Evolutionary conservation across 2,888 invertebrate species (phyloP), one percentile per base, ranked within the genome.

Genomic region (Allophyes oxyacanthae): DNA sequence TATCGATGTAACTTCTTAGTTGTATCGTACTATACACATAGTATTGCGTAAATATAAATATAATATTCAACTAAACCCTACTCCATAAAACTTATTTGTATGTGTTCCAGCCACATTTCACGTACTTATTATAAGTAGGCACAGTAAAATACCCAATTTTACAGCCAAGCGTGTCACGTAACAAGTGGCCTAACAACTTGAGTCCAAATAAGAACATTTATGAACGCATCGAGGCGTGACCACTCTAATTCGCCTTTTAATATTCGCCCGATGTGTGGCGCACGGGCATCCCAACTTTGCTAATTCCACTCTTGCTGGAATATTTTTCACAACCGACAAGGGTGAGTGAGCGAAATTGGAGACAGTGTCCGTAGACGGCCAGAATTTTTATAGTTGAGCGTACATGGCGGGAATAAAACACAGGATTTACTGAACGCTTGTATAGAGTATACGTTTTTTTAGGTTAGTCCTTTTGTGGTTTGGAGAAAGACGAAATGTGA

Each of bases 181-280:
- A 74, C 76, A 79, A 86, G 81, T 82, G 78, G 69, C 78, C 74
- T 72, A 75, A 75, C 79, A 78, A 86, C 80, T 83, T 78, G 78
- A 75, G 71, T 74, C 79, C 78, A 86, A 86, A 88, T 87, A 87
- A 83, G 86, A 83, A 81, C 87, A 86, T 90, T 87, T 88, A 87
- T 85, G 86, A 81, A 81, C 84, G 79, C 80, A 83, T 84, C 72
- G 83, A 79, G 72, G 77, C 84, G 83, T 86, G 88, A 82, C 84
- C 83, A 82, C 81, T 86, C 81, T 88, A 90, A 90, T 89, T 88
- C 81, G 80, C 82, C 85, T 87, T 88, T 91, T 91, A 89, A 90
- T 91, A 92, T 91, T 91, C 92, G 84, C 78, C 62, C 86, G 82
- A 85, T 88, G 88, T 88, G 83, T 87, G 78, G 78, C 77, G 79